Conservation (phyloP, 1,140 invertebrate species). For the Himalopsyche phryganea region DNA sequence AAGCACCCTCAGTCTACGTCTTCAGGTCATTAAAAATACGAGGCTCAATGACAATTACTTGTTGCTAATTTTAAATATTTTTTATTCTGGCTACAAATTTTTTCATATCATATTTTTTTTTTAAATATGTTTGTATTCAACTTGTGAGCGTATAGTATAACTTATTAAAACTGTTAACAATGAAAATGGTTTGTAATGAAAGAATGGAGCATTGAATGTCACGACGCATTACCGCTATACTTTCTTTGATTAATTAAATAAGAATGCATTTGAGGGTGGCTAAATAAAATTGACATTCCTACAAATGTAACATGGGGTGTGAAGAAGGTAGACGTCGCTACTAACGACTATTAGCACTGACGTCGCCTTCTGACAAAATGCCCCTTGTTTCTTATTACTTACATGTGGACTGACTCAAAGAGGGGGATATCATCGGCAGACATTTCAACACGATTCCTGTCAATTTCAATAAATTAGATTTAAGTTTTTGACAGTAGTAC, state of each 20-base stretch:
- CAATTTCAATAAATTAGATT: slow-evolving; percentile 5
- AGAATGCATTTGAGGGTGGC: not conserved
- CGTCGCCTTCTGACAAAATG: not conserved
- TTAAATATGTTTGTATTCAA: no score
- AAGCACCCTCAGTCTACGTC: no score
- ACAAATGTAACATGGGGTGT: not conserved
- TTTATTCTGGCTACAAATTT: no score
- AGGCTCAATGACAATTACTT: no score
- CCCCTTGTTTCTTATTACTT: slow-evolving; percentile 1
- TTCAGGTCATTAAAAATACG: no score
- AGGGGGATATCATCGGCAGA: slow-evolving; percentile 6
- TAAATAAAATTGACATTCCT: slow-evolving; percentile 12
- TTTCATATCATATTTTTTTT: no score
- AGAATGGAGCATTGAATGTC: no score
- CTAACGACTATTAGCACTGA: slow-evolving; percentile 11
- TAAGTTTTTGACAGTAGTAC: not conserved
- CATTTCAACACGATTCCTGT: slow-evolving; percentile 1
- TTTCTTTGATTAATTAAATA: slow-evolving; percentile 1
- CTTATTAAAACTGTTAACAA: no score
- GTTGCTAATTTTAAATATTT: no score
- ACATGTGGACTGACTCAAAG: not conserved
- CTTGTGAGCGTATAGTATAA: no score
- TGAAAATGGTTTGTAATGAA: no score
- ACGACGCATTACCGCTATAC: not conserved
- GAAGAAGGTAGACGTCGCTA: slow-evolving; percentile 3